Evolutionary conservation across 2,113 vertebrate species (phyloP).

Genomic region (Furnarius figulus): DNA sequence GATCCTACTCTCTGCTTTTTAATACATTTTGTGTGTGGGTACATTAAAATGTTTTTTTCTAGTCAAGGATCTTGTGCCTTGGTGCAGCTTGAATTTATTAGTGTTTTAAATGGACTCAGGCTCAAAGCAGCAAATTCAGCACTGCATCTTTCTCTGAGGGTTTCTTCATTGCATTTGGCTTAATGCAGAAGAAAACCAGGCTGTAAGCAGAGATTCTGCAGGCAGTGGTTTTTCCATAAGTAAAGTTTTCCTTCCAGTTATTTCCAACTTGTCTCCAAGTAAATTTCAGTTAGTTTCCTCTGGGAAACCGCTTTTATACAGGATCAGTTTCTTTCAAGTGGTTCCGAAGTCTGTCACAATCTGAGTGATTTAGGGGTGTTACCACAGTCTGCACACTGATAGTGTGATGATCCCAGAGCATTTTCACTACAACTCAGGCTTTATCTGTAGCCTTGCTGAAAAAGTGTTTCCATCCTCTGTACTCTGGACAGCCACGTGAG

Average conservation of each 20-base stretch:
- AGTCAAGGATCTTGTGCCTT: neutral
- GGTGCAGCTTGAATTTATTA: neutral
- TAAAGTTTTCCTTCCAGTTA: neutral
- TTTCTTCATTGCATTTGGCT: neutral
- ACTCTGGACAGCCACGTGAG: accelerated
- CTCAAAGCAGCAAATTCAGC: neutral
- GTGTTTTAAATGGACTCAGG: neutral
- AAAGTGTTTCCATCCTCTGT: neutral
- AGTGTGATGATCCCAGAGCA: neutral
- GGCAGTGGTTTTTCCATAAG: neutral
- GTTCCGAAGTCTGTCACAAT: neutral
- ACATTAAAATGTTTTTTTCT: neutral
- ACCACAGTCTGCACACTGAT: neutral
- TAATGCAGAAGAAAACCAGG: neutral
- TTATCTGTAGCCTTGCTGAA: neutral
- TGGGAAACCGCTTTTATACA: neutral
- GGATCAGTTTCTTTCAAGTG: neutral
- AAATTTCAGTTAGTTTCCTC: neutral
- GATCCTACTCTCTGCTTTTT: neutral
- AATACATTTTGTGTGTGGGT: neutral
- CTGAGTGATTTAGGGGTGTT: neutral
- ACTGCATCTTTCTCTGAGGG: neutral
- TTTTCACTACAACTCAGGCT: neutral
- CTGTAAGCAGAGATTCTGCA: neutral
- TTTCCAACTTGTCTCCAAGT: neutral